A percentile compares a stretch with the other conserved stretches of the same genome.
Conservation (phyloP, 2,113 vertebrate species). For the Tachuris rubrigastra region DNA sequence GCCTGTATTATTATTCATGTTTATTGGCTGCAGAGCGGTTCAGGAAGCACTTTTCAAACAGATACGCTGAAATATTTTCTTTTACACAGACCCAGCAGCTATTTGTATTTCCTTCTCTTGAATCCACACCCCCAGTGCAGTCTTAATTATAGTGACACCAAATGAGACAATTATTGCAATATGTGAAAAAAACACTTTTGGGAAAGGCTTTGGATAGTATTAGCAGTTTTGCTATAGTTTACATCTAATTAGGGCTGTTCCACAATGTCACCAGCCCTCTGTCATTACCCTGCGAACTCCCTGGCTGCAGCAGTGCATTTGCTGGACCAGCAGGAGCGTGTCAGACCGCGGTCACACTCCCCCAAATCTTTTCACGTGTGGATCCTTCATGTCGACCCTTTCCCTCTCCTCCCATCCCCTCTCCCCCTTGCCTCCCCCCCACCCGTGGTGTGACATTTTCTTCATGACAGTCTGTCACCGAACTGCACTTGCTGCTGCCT, state of each 20-base stretch:
- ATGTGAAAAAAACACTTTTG: neutral
- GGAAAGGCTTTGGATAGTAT: neutral
- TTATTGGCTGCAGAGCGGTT: constrained; percentile 61
- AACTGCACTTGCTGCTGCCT: constrained; percentile 78
- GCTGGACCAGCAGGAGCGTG: constrained; percentile 67
- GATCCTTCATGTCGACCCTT: constrained; percentile 74
- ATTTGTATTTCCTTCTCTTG: constrained; percentile 41
- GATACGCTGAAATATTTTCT: constrained; percentile 49
- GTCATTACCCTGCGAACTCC: constrained; percentile 64
- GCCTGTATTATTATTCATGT: constrained; percentile 63
- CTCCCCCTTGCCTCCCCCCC: constrained; percentile 7
- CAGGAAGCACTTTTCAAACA: constrained; percentile 49
- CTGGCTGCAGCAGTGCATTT: constrained; percentile 39
- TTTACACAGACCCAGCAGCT: constrained; percentile 34
- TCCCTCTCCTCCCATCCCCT: constrained; percentile 2
- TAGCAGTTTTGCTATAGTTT: constrained; percentile 25
- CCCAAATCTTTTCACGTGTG: constrained; percentile 57
- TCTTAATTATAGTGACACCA: constrained; percentile 41
- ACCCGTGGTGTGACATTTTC: constrained; percentile 81
- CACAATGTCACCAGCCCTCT: constrained; percentile 75
- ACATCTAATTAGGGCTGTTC: constrained; percentile 73
- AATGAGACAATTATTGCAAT: constrained; percentile 14
- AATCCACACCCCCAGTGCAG: neutral
- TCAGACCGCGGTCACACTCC: constrained; percentile 56
- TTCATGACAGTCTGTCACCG: constrained; percentile 82